Conservation (phyloP, 2,797 vertebrate species). For the Scomberomorus guttatus region DNA sequence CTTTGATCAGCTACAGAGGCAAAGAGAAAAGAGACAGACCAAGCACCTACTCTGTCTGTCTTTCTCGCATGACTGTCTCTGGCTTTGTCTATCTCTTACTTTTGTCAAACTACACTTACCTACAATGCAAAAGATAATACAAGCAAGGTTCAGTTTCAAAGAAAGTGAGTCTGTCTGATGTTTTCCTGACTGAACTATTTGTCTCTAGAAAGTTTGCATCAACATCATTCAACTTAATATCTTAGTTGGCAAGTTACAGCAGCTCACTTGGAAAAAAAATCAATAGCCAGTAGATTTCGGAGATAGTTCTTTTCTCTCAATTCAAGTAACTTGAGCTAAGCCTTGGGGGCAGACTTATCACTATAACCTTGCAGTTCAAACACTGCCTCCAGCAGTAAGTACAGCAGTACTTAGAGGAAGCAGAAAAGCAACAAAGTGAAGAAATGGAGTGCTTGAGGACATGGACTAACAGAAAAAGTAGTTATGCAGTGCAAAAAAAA, state of each 20-base stretch:
- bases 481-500: conserved; percentile 23
- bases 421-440: conserved; percentile 32
- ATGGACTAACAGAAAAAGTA: conserved; percentile 8
- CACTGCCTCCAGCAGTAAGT: conserved; percentile 38
- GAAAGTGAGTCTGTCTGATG: conserved; percentile 7
- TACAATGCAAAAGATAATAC: neutral
- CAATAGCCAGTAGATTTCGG: conserved; percentile 43
- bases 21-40: conserved; percentile 46
- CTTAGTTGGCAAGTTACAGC: conserved; percentile 24
- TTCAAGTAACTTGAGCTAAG: conserved; percentile 39
- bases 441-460: conserved; percentile 31
- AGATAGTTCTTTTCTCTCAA: conserved; percentile 40
- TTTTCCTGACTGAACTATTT: neutral
- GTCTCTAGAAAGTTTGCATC: conserved; percentile 36
- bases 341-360: conserved; percentile 53
- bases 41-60: conserved; percentile 41
- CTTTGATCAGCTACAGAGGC: conserved; percentile 71
- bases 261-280: conserved; percentile 38
- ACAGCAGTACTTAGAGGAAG: conserved; percentile 15
- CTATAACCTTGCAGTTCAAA: conserved; percentile 61
- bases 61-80: conserved; percentile 7
- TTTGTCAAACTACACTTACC: conserved; percentile 8
- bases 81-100: conserved; percentile 9
- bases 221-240: conserved; percentile 15
- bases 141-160: neutral